Percentiles rank a stretch among this genome's conserved stretches.
These are phyloP conservation scores for Zoanthus solanderi DNA, from an alignment of 92 coral and sea anemone species.

Conservation along the genomic window DNA sequence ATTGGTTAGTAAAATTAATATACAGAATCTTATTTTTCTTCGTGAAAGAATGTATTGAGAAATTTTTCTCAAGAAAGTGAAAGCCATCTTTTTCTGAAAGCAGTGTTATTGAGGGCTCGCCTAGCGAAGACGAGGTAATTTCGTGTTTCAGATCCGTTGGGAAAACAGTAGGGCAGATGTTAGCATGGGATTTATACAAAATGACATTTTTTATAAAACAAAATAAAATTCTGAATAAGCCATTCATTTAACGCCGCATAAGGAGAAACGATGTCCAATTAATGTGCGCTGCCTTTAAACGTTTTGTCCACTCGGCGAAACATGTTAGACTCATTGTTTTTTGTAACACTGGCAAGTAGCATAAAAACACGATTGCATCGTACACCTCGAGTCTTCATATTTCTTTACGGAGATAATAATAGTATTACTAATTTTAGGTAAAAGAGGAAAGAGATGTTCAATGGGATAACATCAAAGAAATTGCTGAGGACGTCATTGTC, in stretches of 20 bases:
- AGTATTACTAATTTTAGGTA: too few species aligned
- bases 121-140: neutral
- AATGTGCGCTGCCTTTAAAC: too few species aligned
- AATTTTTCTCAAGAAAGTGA: slow-evolving; percentile 36
- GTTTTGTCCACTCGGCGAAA: too few species aligned
- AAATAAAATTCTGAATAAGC: neutral
- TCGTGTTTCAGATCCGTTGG: neutral
- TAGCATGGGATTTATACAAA: neutral
- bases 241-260: neutral
- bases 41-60: slow-evolving; percentile 47
- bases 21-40: slow-evolving; percentile 42
- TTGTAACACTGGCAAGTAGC: too few species aligned
- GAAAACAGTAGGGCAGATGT: neutral
- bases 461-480: too few species aligned
- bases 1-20: slow-evolving; percentile 18
- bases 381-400: too few species aligned
- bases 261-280: too few species aligned
- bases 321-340: too few species aligned
- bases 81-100: slow-evolving; percentile 31
- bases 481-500: too few species aligned
- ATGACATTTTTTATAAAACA: neutral
- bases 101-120: neutral
- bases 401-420: too few species aligned
- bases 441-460: too few species aligned
- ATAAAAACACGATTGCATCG: too few species aligned